Base-by-base conservation (phyloP, 2,113 vertebrate species). In the Daubentonia madagascariensis region DNA sequence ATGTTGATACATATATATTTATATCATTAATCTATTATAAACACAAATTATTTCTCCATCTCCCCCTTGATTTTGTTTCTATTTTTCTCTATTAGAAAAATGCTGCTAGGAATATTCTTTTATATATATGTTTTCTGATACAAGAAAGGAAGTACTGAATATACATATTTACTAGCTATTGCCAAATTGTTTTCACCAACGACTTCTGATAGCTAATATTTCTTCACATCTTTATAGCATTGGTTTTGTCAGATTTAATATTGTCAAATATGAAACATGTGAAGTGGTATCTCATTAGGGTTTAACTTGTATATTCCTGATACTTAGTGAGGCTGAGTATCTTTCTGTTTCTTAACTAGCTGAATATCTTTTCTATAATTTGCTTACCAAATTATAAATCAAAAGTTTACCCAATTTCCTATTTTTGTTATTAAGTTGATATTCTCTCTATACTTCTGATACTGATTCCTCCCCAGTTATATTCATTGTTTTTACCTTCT, bases 1-100 rank as follows among this genome's bases (percentile, higher is more conserved):
- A 81, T 95, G 85, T 61, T 85, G 48, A 84, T 67, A 85, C 43
- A 90, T 52, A 72, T 45, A 93, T 25, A 85, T 67, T 79, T 85
- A 80, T 59, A 65, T 73, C 45, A 65, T 57, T 59, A 32, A 48
- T 37, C 80, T 80, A 37, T 57, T 65, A 72, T 30, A n/a, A 50
- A 83, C 30, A 86, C 70, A 93, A 93, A 93, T 90, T 89, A 95
- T 93, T 67, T 89, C 63, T 90, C 63, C 37, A 95, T 86, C 93
- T 95, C 89, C 65, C 94, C 75, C 57, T 63, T 90, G 90, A 75
- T 93, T 68, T 92, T 90, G 65, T 93, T 95, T 93, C 65, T 80
- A 73, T 93, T 85, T 95, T 83, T 85, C 90, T 93, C 73, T 67
- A 65, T 90, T 89, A 75, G 22, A 80, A 85, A 89, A 89, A 89